Evolutionary conservation across 2,113 vertebrate genomes (phyloP).

Genomic region (Hemiprocne comata): DNA sequence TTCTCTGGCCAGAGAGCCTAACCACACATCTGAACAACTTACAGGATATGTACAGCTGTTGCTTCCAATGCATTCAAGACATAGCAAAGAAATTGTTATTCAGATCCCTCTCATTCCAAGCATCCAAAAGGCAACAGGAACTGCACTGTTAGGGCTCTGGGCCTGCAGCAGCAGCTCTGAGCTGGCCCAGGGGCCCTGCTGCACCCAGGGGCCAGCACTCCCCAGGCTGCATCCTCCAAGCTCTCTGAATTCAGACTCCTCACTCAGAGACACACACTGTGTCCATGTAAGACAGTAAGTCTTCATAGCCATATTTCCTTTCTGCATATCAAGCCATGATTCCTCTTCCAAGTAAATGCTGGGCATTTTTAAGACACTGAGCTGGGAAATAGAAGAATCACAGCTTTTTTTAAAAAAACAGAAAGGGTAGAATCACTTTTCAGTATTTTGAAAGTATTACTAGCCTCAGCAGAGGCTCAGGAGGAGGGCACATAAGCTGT

Average conservation of each 20-base stretch:
- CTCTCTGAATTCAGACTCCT: constrained; percentile 75
- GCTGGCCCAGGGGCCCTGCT: not conserved
- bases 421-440: not conserved
- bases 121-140: not conserved
- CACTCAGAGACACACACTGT: constrained; percentile 49
- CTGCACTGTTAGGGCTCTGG: not conserved
- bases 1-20: not conserved
- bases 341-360: constrained; percentile 71
- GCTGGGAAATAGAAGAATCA: constrained; percentile 54
- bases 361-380: constrained; percentile 67
- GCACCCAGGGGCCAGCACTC: not conserved
- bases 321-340: constrained; percentile 68
- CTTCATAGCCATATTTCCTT: constrained; percentile 64
- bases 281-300: constrained; percentile 58
- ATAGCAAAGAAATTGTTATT: not conserved
- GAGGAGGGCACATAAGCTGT: not conserved
- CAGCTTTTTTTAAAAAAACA: rapidly evolving
- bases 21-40: rapidly evolving
- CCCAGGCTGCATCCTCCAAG: constrained; percentile 72
- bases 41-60: not conserved
- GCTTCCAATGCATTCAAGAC: not conserved
- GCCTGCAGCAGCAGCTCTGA: not conserved
- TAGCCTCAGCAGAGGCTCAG: not conserved
- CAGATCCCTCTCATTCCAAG: not conserved
- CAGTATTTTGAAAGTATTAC: not conserved